These are phyloP conservation scores for Spinus olivaceus DNA, from an alignment of 2,797 vertebrate species.

Conservation along the genomic window DNA sequence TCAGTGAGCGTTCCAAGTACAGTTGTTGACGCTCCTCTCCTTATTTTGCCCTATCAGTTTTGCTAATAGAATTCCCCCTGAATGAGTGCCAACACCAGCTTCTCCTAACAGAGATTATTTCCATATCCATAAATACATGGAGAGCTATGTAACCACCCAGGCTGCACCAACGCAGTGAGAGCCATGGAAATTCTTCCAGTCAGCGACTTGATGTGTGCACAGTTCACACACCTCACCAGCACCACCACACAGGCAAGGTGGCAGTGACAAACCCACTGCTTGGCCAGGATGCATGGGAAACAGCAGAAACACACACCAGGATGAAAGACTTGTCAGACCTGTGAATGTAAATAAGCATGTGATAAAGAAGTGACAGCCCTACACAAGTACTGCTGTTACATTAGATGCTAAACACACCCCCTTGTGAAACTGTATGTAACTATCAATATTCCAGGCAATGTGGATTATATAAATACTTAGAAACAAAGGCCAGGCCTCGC, in stretches of 20 bases:
- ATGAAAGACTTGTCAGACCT: neutral
- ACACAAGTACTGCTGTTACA: neutral
- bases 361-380: neutral
- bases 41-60: neutral
- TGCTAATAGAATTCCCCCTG: neutral
- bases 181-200: neutral
- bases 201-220: neutral
- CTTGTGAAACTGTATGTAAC: neutral
- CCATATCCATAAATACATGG: neutral
- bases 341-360: neutral
- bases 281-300: accelerated
- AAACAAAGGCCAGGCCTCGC: neutral
- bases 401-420: neutral
- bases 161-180: neutral
- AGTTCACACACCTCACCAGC: neutral
- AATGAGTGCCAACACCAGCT: neutral
- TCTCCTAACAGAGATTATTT: neutral
- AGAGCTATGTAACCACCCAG: neutral
- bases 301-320: neutral
- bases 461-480: neutral
- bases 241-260: neutral
- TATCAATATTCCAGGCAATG: neutral
- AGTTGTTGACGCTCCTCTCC: neutral
- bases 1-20: neutral
- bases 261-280: neutral